Conservation (phyloP, 2,797 vertebrate genomes). For the Lutjanus argentimaculatus region DNA sequence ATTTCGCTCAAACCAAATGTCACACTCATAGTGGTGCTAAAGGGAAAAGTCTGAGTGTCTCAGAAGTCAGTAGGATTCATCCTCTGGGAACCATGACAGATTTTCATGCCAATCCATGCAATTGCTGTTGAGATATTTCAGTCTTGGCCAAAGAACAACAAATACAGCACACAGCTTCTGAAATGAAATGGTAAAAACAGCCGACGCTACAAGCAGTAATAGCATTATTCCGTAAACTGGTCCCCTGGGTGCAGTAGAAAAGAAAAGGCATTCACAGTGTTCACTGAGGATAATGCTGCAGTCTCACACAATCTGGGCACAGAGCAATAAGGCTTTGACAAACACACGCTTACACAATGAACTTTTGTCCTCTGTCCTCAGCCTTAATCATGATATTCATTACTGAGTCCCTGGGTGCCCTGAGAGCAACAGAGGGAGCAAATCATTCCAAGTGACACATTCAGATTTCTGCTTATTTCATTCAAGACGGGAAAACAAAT, state of each 20-base stretch:
- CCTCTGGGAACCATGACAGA: neutral
- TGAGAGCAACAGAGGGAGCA: constrained; percentile 34
- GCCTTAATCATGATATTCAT: constrained; percentile 54
- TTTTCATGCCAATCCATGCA: neutral
- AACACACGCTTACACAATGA: constrained; percentile 47
- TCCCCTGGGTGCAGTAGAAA: constrained; percentile 43
- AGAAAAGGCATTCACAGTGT: constrained; percentile 38
- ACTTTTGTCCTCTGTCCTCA: constrained; percentile 56
- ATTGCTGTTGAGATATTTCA: neutral
- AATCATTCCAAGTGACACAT: constrained; percentile 39
- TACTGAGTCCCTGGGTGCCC: constrained; percentile 36
- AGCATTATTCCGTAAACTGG: constrained; percentile 46
- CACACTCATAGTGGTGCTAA: neutral
- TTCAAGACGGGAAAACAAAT: constrained; percentile 13
- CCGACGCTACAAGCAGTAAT: constrained; percentile 24
- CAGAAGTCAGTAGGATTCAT: neutral
- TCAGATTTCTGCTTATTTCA: constrained; percentile 41
- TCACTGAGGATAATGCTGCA: constrained; percentile 41
- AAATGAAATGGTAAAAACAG: constrained; percentile 24
- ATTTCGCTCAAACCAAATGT: constrained; percentile 8
- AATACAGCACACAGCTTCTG: constrained; percentile 2
- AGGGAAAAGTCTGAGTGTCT: neutral
- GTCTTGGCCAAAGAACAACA: neutral
- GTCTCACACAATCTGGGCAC: constrained; percentile 33
- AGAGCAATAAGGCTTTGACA: constrained; percentile 36